These are phyloP conservation scores for Styela plicata DNA, from an alignment of 23 tunicate genomes.

Conservation along the genomic window DNA sequence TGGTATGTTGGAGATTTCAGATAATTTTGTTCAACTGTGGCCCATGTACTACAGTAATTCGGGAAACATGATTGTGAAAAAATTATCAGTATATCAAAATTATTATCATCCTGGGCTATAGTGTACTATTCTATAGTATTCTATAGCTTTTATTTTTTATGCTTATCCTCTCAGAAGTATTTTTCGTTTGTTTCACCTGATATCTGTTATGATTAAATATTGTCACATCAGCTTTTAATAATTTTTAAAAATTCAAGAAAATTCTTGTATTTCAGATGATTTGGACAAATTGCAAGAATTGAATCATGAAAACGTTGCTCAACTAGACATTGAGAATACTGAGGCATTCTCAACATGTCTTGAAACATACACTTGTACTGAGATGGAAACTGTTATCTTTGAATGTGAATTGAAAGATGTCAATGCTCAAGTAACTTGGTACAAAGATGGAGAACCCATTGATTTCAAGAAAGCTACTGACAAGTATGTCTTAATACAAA, in stretches of 20 bases:
- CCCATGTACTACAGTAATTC: no score
- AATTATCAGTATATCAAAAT: no score
- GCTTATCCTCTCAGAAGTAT: no score
- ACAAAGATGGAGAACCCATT: slow-evolving; percentile 27
- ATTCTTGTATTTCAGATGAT: slow-evolving; percentile 9
- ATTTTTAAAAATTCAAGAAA: background rate
- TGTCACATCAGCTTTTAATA: no score
- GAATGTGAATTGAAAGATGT: slow-evolving; percentile 65
- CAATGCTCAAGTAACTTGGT: slow-evolving; percentile 73
- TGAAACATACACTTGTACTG: slow-evolving; percentile 37
- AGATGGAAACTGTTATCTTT: slow-evolving; percentile 59
- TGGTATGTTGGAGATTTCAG: no score
- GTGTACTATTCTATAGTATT: no score
- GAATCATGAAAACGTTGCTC: background rate
- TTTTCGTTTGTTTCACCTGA: no score
- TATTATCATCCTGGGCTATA: background rate
- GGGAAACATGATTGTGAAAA: no score
- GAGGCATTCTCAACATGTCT: background rate
- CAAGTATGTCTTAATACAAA: slow-evolving; percentile 3
- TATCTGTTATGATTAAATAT: no score
- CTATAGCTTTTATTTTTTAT: no score
- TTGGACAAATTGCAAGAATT: slow-evolving; percentile 17
- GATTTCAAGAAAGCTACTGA: slow-evolving; percentile 11
- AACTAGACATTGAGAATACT: background rate
- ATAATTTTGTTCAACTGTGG: no score